Conservation (phyloP, 2,888 invertebrate species). For the Tiphia femorata region DNA sequence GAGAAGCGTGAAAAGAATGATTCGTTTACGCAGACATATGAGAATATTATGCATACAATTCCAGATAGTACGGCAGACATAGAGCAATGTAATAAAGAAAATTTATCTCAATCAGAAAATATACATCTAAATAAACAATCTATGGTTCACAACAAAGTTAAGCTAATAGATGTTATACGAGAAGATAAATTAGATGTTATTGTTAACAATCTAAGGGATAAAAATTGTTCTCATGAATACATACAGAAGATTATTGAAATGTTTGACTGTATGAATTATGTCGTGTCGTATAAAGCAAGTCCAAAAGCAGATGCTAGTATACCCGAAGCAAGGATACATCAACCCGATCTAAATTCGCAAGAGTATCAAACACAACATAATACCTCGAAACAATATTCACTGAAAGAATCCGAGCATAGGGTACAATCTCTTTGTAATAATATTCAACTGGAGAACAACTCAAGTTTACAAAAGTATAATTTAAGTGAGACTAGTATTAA, state of each 20-base stretch:
- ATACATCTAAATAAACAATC: background rate
- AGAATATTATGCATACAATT: background rate
- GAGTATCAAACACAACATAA: no score
- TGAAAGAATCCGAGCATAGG: no score
- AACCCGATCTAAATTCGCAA: no score
- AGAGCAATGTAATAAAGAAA: conserved; percentile 9
- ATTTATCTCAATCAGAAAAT: background rate
- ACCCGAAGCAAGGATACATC: no score
- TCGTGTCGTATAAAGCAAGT: conserved; percentile 42
- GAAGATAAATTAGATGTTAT: conserved; percentile 52
- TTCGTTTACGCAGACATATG: conserved; percentile 10
- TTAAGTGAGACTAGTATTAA: no score
- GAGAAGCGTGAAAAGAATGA: background rate
- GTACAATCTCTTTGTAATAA: no score
- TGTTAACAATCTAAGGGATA: conserved; percentile 47
- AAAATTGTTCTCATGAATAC: conserved; percentile 51
- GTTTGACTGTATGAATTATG: conserved; percentile 48
- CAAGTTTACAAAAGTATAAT: no score
- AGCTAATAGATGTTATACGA: conserved; percentile 39
- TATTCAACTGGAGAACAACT: no score
- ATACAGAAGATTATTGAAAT: conserved; percentile 52
- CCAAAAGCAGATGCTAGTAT: no score
- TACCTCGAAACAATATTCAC: no score
- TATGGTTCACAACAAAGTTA: background rate
- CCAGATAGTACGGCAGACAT: background rate